Percentiles rank a stretch among this genome's conserved stretches.
Conservation (phyloP, 2,888 invertebrate species). For the Hemistola chrysoprasaria region DNA sequence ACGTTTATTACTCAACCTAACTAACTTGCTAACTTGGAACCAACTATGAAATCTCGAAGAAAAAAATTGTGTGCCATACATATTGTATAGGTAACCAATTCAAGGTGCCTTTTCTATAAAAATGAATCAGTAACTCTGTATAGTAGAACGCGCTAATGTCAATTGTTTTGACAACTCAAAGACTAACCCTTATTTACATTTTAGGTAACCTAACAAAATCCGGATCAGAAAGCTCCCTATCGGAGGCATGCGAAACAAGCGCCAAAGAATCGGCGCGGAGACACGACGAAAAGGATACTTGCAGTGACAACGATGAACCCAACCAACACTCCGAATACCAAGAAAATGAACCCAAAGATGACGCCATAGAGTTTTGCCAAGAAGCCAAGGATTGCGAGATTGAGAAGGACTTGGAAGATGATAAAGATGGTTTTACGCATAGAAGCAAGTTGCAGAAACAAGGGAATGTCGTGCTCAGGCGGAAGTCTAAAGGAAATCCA, state of each 20-base stretch:
- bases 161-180: no score
- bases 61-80: no score
- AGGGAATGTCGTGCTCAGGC: conserved; percentile 81
- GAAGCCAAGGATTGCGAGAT: conserved; percentile 61
- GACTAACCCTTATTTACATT: no score
- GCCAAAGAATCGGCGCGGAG: conserved; percentile 87
- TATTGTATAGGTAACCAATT: no score
- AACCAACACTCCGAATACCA: conserved; percentile 31
- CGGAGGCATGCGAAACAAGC: conserved; percentile 87
- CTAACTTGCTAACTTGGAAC: no score
- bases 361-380: conserved; percentile 56
- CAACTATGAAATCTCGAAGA: no score
- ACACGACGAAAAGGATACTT: conserved; percentile 87
- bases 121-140: no score
- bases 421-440: conserved; percentile 39
- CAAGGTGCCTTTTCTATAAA: no score
- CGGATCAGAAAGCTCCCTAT: conserved; percentile 94
- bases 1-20: no score
- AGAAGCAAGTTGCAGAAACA: conserved; percentile 65
- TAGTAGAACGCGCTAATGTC: no score
- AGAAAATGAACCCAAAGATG: conserved; percentile 21
- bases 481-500: conserved; percentile 85
- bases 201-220: conserved; percentile 86
- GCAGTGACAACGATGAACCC: conserved; percentile 84
- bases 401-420: conserved; percentile 55